phyloP scores from a whole-genome alignment of 2,797 vertebrate genomes.

The Argyrosomus regius region DNA sequence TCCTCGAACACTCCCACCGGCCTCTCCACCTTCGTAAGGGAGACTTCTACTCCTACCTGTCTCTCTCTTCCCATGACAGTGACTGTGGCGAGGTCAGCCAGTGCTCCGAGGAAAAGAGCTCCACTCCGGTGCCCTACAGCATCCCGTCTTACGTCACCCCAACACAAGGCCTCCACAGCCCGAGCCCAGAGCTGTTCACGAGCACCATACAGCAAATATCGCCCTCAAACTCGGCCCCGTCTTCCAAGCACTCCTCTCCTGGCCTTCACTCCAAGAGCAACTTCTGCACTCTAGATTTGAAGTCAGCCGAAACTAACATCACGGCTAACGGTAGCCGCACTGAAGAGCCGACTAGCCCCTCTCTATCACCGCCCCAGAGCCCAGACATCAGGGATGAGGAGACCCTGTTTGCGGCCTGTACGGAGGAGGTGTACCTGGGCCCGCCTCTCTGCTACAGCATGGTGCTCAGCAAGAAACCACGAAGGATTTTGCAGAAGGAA shows the following conservation, averaged over 20 bases:
- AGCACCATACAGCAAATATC: constrained; percentile 21
- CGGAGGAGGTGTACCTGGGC: constrained; percentile 89
- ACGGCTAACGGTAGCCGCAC: not conserved
- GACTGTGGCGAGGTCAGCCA: constrained; percentile 96
- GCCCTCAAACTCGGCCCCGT: constrained; percentile 6
- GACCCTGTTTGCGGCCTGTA: constrained; percentile 91
- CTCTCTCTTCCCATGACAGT: constrained; percentile 98
- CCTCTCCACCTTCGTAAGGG: constrained; percentile 93
- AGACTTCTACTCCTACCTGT: constrained; percentile 98
- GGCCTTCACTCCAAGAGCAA: not conserved
- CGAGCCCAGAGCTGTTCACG: constrained; percentile 41
- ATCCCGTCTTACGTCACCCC: constrained; percentile 48
- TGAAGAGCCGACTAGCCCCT: constrained; percentile 71
- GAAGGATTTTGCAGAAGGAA: constrained; percentile 49
- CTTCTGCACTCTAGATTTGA: not conserved
- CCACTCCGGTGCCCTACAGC: constrained; percentile 82
- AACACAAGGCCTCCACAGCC: constrained; percentile 43
- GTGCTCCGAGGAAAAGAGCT: constrained; percentile 89
- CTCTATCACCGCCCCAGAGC: constrained; percentile 71
- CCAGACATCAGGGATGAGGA: constrained; percentile 90
- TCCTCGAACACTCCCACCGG: constrained; percentile 94
- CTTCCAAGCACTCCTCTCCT: constrained; percentile 1
- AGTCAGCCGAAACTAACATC: not conserved
- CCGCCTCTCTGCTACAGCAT: constrained; percentile 86
- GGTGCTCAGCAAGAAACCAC: constrained; percentile 71